Evolutionary conservation across 2,888 invertebrate genomes (phyloP), one percentile per base, ranked within the genome.

Genomic region (Euplagia quadripunctaria): DNA sequence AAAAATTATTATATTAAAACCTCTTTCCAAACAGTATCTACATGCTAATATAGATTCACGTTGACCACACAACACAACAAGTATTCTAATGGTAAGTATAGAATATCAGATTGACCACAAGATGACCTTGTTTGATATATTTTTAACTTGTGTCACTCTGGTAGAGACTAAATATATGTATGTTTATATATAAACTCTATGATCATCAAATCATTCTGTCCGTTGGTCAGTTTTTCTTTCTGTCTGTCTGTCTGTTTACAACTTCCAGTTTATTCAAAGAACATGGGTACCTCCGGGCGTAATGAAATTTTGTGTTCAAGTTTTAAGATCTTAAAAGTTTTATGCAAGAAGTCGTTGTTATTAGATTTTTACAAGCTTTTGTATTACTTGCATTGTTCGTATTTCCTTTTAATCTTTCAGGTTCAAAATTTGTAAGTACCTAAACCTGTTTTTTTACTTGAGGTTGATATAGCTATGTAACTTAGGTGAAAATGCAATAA

Each of bases 91-190:
- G 42, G 42, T 42, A 8, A 12, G 85, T 86, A 76, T 88, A 80
- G 68, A 73, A 80, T 90, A 79, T 82, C 88, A 87, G 58, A 82
- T 64, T 64, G 20, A 82, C 87, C 89, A 85, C 86, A 69, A 20
- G 6, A 46, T 74, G 84, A 82, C 90, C 87, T 89, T 87, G 85
- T 74, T 66, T 75, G 74, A 82, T 75, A 78, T 86, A 79, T 83
- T 83, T 79, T 73, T 79, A 77, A 77, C 76, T 64, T 49, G 42
- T 42, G n/a, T 79, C 51, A 58, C 58, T 68, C 51, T n/a, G 42
- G 17, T 64, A 9, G 17, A 70, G 55, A 42, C 43, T 31, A 31
- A 31, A 31, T 31, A 12, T 11, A 42, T 2, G 20, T 64, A 11
- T 58, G 9, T 52, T 52, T 42, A 1, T 63, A 49, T 4, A 71